Percentiles rank a stretch among this genome's conserved stretches.
Evolutionary conservation across 2,113 vertebrate genomes (phyloP).

Genomic region (Dicrurus megarhynchus): DNA sequence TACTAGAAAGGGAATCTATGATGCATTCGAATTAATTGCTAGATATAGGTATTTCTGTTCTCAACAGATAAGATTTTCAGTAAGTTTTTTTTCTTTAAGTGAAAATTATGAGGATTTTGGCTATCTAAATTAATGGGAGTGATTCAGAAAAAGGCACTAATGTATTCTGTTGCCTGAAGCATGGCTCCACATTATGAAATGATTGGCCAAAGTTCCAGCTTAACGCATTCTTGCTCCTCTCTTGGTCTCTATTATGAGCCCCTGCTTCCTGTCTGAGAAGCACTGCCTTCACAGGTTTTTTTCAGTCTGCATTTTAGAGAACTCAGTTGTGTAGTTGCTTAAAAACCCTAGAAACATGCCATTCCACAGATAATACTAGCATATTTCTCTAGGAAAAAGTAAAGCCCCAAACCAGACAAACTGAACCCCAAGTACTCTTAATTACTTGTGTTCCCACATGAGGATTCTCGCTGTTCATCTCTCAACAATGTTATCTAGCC

Average conservation of each 20-base stretch:
- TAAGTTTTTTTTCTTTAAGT: neutral
- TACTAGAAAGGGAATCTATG: slow-evolving; percentile 1
- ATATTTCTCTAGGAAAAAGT: neutral
- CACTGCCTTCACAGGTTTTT: neutral
- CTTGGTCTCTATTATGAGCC: neutral
- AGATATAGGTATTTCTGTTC: neutral
- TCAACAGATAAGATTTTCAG: neutral
- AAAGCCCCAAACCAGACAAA: neutral
- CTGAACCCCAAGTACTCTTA: neutral
- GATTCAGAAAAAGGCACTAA: neutral
- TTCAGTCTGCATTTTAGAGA: neutral
- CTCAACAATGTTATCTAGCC: neutral
- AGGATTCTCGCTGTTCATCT: neutral
- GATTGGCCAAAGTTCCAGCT: neutral
- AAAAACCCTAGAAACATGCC: rapidly evolving
- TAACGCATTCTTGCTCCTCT: neutral
- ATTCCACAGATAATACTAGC: neutral
- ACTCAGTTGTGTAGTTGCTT: neutral
- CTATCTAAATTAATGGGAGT: neutral
- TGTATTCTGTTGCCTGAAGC: neutral
- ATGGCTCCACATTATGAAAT: neutral
- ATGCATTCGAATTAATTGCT: neutral
- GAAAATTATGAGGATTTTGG: neutral
- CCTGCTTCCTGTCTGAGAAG: neutral
- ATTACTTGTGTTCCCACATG: neutral